These are phyloP conservation scores for Mugil cephalus DNA, from an alignment of 2,113 vertebrate genomes.

Conservation along the genomic window DNA sequence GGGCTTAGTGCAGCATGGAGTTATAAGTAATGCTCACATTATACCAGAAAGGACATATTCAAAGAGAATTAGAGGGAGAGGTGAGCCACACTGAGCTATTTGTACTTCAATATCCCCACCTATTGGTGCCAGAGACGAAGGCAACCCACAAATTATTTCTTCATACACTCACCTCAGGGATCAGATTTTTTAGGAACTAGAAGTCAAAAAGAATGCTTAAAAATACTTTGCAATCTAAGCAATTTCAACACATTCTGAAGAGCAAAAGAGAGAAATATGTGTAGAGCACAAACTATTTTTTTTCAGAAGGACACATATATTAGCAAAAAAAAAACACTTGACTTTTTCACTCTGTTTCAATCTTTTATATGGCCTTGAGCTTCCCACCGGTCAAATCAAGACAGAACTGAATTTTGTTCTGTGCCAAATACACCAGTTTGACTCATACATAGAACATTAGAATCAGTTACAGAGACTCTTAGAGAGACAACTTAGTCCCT, in stretches of 20 bases:
- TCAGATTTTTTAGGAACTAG: conserved; percentile 32
- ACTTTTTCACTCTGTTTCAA: not conserved
- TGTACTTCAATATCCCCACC: conserved; percentile 80
- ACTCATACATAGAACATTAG: not conserved
- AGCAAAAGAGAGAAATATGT: not conserved
- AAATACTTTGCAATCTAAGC: conserved; percentile 15
- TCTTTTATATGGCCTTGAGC: not conserved
- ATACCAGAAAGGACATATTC: conserved; percentile 79
- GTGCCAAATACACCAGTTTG: not conserved
- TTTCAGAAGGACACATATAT: conserved; percentile 1
- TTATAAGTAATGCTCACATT: conserved; percentile 79
- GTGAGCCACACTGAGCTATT: conserved; percentile 55
- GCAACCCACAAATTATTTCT: conserved; percentile 41
- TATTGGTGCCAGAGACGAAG: conserved; percentile 74
- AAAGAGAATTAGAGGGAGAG: conserved; percentile 63
- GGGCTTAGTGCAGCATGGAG: conserved; percentile 79
- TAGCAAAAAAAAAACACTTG: conserved; percentile 1
- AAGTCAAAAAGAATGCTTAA: conserved; percentile 31
- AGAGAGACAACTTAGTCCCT: no score
- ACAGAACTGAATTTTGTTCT: not conserved
- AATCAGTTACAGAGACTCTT: not conserved
- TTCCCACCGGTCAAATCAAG: conserved; percentile 1
- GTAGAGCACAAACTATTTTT: not conserved
- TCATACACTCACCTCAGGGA: conserved; percentile 14
- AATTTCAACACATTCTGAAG: conserved; percentile 5